Percentiles rank a stretch among this genome's conserved stretches.
These are phyloP conservation scores for Mormyrops attenuatus DNA, from an alignment of 2,797 vertebrate genomes.

Conservation along the genomic window DNA sequence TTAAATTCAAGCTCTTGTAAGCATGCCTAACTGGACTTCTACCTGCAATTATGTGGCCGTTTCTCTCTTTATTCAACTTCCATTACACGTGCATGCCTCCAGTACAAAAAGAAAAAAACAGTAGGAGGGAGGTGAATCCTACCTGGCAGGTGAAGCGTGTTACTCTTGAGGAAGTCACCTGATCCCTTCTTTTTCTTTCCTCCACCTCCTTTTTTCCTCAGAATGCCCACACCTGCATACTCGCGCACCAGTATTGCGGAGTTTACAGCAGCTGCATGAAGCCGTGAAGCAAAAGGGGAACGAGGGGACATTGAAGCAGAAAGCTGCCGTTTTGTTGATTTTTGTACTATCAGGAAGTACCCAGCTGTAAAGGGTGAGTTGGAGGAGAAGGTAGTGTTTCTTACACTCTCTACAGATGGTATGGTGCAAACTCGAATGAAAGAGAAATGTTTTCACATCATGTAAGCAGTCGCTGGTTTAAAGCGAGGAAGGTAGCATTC, in stretches of 20 bases:
- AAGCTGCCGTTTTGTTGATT: background rate
- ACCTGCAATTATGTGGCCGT: background rate
- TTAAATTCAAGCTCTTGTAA: background rate
- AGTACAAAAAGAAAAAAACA: background rate
- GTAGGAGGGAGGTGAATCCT: background rate
- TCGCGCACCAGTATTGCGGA: constrained; percentile 48
- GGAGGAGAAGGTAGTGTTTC: background rate
- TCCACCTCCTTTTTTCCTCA: background rate
- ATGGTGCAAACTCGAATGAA: background rate
- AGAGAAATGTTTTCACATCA: background rate
- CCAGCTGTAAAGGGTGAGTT: constrained; percentile 5
- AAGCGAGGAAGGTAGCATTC: background rate
- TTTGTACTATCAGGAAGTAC: background rate
- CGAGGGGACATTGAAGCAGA: background rate
- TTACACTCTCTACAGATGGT: background rate
- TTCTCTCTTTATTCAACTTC: background rate
- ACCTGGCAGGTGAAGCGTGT: constrained; percentile 16
- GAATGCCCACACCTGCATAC: background rate
- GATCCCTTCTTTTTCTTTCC: background rate
- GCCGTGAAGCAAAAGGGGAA: background rate
- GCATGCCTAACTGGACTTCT: background rate
- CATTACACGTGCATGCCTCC: background rate
- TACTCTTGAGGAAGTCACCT: constrained; percentile 14
- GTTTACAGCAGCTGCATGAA: constrained; percentile 22
- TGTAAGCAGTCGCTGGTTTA: background rate